Conservation (phyloP, 2,888 invertebrate genomes). For the Gnatocerus cornutus region DNA sequence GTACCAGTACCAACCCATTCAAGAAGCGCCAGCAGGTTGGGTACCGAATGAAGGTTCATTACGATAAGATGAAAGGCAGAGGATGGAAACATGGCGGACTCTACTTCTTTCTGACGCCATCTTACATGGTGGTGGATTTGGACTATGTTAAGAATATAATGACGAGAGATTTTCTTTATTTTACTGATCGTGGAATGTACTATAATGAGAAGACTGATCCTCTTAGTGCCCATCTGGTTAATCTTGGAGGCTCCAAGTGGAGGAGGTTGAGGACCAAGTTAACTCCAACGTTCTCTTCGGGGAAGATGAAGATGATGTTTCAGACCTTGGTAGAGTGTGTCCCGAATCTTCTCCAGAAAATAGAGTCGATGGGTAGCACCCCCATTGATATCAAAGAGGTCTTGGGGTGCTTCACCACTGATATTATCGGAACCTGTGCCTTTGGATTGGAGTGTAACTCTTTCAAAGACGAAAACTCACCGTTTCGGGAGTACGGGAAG, state of each 20-base stretch:
- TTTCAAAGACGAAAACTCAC: slow-evolving; percentile 72
- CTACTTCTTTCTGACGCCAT: slow-evolving; percentile 18
- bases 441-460: slow-evolving; percentile 76
- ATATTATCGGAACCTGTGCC: slow-evolving; percentile 75
- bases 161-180: slow-evolving; percentile 75
- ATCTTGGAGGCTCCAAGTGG: slow-evolving; percentile 26
- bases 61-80: slow-evolving; percentile 22
- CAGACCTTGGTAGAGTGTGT: slow-evolving; percentile 66
- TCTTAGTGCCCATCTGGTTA: slow-evolving; percentile 71
- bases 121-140: slow-evolving; percentile 24
- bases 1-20: not conserved
- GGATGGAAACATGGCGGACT: slow-evolving; percentile 30
- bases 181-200: slow-evolving; percentile 76
- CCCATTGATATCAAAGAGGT: slow-evolving; percentile 68
- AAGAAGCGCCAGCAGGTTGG: not conserved
- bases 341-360: slow-evolving; percentile 71
- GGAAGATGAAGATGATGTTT: slow-evolving; percentile 74
- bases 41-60: not conserved
- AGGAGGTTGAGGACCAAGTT: slow-evolving; percentile 60
- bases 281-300: slow-evolving; percentile 77
- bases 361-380: slow-evolving; percentile 64
- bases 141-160: slow-evolving; percentile 68
- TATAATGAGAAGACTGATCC: slow-evolving; percentile 74
- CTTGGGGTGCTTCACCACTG: slow-evolving; percentile 74
- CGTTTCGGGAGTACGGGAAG: slow-evolving; percentile 65